Base-by-base conservation (phyloP, 2,888 invertebrate genomes). In the Alcis repandata region DNA sequence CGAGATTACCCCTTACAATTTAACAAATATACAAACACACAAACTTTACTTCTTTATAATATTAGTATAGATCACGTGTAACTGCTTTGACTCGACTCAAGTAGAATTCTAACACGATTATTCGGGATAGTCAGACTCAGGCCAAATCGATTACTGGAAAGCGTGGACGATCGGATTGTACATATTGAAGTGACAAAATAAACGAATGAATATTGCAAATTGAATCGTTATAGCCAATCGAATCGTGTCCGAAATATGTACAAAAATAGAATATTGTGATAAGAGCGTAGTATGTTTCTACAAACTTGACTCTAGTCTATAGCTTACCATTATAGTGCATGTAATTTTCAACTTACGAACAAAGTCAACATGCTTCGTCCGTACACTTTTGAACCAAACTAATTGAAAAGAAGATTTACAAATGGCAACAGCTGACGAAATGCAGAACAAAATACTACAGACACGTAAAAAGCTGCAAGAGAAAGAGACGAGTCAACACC, bases 401-500 rank as follows among this genome's bases (percentile, higher is more conserved):
- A 27, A 56, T 4, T 8, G 8, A 40, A 9, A 41, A 17, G 17
- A 19, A 9, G 15, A 32, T 43, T 43, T 8, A 9, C 33, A 36
- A n/a, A 53, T 27, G 20, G 45, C 33, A 56, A 20, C 45, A 45
- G 45, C 45, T 56, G 45, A 19, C 33, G 56, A 56, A 45, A 56
- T 32, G 32, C 41, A 54, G 32, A 56, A 56, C 43, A 17, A 56
- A 56, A n/a, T 20, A 15, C 41, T 6, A 13, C 2, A 51, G 15
- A 2, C 60, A 13, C 46, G 53, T 61, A 45, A 58, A 38, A 66
- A 22, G 45, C 32, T 45, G 46, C 53, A 45, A 36, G 38, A 60
- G 53, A 60, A 53, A 60, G 53, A 60, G 22, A 11, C 10, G 9
- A 51, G 59, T 51, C 41, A 22, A 56, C 22, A 48, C 46, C 54